These are phyloP conservation scores for Furnarius figulus DNA, from an alignment of 2,113 vertebrate genomes.

Conservation along the genomic window DNA sequence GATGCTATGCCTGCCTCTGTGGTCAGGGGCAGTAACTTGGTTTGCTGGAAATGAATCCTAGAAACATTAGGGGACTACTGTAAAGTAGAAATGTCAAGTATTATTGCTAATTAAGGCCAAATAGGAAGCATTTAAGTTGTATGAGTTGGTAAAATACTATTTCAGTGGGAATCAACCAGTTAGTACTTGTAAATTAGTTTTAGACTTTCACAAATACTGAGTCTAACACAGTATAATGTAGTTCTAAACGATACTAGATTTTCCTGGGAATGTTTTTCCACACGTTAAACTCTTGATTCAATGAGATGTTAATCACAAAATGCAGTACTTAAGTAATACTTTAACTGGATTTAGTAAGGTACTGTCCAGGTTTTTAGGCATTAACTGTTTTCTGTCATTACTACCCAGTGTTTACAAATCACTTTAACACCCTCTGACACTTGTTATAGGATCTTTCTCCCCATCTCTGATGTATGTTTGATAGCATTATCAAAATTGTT, in stretches of 20 bases:
- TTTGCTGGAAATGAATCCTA: neutral
- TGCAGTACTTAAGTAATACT: neutral
- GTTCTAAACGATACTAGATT: neutral
- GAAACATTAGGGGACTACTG: neutral
- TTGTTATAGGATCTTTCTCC: neutral
- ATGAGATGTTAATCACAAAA: neutral
- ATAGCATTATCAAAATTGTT: neutral
- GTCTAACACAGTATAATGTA: neutral
- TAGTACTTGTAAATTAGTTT: neutral
- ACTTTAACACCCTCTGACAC: neutral
- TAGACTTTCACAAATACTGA: neutral
- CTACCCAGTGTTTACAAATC: neutral
- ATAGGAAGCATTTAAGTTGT: neutral
- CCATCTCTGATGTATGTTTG: neutral
- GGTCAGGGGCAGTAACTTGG: neutral
- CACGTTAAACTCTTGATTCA: neutral
- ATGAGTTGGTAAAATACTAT: neutral
- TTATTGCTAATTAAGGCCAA: neutral
- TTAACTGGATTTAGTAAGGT: neutral
- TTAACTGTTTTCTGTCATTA: neutral
- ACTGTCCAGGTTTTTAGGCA: neutral
- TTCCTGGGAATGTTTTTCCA: neutral
- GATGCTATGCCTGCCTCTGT: neutral
- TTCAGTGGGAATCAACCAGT: neutral
- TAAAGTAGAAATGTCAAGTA: neutral